phyloP scores from a whole-genome alignment of 2,888 invertebrate genomes.

The Linnaemya vulpina region DNA sequence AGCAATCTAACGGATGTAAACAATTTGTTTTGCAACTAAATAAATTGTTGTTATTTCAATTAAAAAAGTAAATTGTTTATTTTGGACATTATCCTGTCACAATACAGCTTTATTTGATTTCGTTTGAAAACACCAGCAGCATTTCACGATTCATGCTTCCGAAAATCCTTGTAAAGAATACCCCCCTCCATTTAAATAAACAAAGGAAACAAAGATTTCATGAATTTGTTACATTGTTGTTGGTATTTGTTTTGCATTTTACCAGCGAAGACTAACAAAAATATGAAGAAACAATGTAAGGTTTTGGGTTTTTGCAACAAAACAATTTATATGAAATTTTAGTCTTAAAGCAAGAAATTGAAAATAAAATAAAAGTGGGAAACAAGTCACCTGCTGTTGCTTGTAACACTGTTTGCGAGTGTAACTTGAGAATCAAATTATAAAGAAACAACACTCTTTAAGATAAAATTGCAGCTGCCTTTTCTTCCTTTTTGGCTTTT shows the following conservation, averaged over 20 bases:
- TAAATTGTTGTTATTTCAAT: neutral
- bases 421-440: slow-evolving; percentile 41
- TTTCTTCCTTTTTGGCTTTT: slow-evolving; percentile 10
- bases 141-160: slow-evolving; percentile 6
- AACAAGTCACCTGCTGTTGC: slow-evolving; percentile 67
- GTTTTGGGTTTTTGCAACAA: neutral
- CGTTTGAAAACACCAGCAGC: slow-evolving; percentile 2
- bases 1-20: neutral
- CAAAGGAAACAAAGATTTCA: neutral
- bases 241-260: slow-evolving; percentile 5
- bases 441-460: slow-evolving; percentile 37
- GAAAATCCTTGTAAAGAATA: slow-evolving; percentile 1
- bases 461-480: slow-evolving; percentile 61
- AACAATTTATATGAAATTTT: slow-evolving; percentile 37
- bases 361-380: slow-evolving; percentile 38
- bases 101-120: slow-evolving; percentile 14
- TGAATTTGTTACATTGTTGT: neutral
- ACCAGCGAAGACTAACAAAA: neutral
- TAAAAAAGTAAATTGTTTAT: neutral
- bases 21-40: neutral
- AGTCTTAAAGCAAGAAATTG: neutral
- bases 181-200: neutral
- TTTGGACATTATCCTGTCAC: neutral
- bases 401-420: slow-evolving; percentile 14
- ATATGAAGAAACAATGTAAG: neutral